Base-by-base conservation (phyloP, 2,113 vertebrate genomes). In the Nanorana parkeri region DNA sequence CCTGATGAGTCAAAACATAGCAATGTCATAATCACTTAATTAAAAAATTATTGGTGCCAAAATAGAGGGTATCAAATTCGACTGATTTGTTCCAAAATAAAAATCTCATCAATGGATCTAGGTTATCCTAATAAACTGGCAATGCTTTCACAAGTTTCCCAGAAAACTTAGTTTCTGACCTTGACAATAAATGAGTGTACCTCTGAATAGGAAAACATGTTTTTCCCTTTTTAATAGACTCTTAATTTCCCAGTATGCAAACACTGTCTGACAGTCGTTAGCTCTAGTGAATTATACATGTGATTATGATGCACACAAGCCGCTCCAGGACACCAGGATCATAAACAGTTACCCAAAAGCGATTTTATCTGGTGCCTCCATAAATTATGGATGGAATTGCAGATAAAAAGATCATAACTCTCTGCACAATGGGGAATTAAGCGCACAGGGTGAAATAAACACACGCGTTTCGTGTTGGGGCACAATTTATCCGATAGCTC, bases 361-460 rank as follows among this genome's bases (percentile, higher is more conserved):
- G 23, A 20, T 65, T 81, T 81, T 81, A 55, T 65, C 56, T 74
- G 69, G 79, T 66, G 69, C n/a, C 41, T 64, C 79, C 60, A 81
- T 81, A 74, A 81, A 81, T 81, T 81, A 81, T 73, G 36, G 61
- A 81, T 81, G 56, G 79, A 65, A 74, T 29, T 74, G 51, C 69
- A 81, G 79, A 74, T 72, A 74, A 72, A 74, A 66, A 73, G 69
- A 81, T 65, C 69, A 81, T 74, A 81, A 81, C 60, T 81, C 68
- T 74, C 79, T 20, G 68, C 60, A 81, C 79, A 81, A 81, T 73
- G 54, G 79, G 79, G 69, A 74, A 81, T 73, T 74, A 66, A 23
- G 69, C 63, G 54, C 17, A 24, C 36, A 60, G 78, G 47, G 68
- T 47, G 36, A 17, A 64, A 74, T 74, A 81, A 72, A 74, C 68